Conservation (phyloP, 2,888 invertebrate genomes). For the Desoria tigrina region DNA sequence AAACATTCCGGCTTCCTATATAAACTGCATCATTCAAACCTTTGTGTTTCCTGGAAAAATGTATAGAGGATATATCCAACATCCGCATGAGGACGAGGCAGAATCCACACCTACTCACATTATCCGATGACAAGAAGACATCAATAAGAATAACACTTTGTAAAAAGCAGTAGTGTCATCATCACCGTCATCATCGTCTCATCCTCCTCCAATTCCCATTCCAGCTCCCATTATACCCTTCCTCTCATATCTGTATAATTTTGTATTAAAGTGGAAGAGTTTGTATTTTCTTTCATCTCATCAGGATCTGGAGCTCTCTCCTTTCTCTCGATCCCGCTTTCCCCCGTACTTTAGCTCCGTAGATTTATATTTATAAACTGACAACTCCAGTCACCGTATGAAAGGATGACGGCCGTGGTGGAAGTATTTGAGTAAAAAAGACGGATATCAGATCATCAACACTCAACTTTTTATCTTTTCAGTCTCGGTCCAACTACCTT, state of each 20-base stretch:
- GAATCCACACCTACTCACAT: slow-evolving; percentile 10
- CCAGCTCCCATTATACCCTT: neutral
- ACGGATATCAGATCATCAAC: slow-evolving; percentile 25
- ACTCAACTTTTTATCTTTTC: slow-evolving; percentile 21
- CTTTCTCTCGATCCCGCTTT: slow-evolving; percentile 22
- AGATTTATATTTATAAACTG: no score
- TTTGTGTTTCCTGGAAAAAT: no score
- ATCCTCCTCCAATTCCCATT: slow-evolving; percentile 6
- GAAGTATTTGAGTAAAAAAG: slow-evolving; percentile 12
- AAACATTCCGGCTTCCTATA: no score
- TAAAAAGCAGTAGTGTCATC: slow-evolving; percentile 10
- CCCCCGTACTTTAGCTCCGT: slow-evolving; percentile 1
- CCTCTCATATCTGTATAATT: slow-evolving; percentile 1
- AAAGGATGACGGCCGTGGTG: slow-evolving; percentile 5
- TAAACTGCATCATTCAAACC: no score
- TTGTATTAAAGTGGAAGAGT: slow-evolving; percentile 1
- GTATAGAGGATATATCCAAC: no score
- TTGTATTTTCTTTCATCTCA: slow-evolving; percentile 23
- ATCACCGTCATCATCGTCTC: slow-evolving; percentile 16
- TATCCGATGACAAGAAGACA: slow-evolving; percentile 19
- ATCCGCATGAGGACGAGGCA: no score
- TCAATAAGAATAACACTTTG: slow-evolving; percentile 15
- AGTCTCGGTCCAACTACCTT: slow-evolving; percentile 27
- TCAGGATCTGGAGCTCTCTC: no score
- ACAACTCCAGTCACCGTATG: neutral